Base-by-base conservation (phyloP, 2,888 invertebrate species). In the Diaperis boleti region DNA sequence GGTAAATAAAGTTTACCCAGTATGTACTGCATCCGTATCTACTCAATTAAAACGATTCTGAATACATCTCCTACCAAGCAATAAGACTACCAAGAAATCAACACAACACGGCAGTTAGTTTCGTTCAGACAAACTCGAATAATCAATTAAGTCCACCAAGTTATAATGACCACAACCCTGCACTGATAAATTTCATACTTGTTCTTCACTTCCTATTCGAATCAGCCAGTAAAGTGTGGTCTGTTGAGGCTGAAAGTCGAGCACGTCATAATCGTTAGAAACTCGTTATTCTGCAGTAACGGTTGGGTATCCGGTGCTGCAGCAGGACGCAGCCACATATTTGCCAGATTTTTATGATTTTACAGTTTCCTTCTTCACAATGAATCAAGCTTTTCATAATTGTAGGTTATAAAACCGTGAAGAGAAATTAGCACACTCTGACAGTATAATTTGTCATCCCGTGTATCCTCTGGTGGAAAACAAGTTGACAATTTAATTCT, bases 231-330 rank as follows among this genome's bases (percentile, higher is more conserved):
- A 57, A 44, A 37, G 57, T 14, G 33, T 10, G 42, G 41, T 18
- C 17, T 20, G 50, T 61, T 69, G 61, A 64, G 67, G 65, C 49
- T 54, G 65, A 64, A 66, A 69, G 59, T 69, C 64, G 62, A 59
- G 59, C 35, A 57, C 31, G 61, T 65, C 64, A 69, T 69, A 68
- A 66, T 69, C 69, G 68, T 68, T 68, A 68, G 65, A 64, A 69
- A 68, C 68, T 68, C 68, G 69, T 69, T 69, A 68, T 65, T 65
- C 57, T 64, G 50, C 64, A 52, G 65, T 60, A 66, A 70, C 68
- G 59, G 69, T 70, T 64, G 54, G 54, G 66, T 66, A 69, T 71
- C 71, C 69, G 70, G 69, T 65, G 59, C 64, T 59, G 62, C 55
- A 65, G 35, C 45, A 62, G 62, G 62, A 62, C 50, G 59, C 50